These are phyloP conservation scores for Haliclona indistincta DNA, from an alignment of 37 sponge, comb jelly and placozoan genomes.

Conservation along the genomic window DNA sequence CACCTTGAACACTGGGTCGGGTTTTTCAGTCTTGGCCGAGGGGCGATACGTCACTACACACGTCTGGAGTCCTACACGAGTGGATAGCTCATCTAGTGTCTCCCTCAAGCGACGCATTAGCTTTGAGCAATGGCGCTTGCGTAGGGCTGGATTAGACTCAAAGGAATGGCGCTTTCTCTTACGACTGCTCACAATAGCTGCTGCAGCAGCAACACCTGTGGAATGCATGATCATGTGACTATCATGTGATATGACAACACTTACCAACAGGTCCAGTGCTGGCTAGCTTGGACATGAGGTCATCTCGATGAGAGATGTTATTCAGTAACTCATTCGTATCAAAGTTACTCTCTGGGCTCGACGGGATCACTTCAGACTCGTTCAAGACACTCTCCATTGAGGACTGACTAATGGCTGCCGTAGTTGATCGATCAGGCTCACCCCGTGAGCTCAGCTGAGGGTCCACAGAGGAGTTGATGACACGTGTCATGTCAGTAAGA, in stretches of 20 bases:
- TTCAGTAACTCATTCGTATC: constrained; percentile 61
- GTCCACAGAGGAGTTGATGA: constrained; percentile 7
- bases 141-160: constrained; percentile 85
- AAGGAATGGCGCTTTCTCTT: constrained; percentile 57
- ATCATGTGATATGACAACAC: neutral
- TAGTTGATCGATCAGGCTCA: neutral
- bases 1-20: constrained; percentile 71
- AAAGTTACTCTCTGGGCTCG: constrained; percentile 54
- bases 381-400: constrained; percentile 39
- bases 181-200: constrained; percentile 64
- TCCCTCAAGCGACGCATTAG: constrained; percentile 70
- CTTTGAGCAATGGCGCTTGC: constrained; percentile 84
- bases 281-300: constrained; percentile 71
- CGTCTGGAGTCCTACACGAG: constrained; percentile 88
- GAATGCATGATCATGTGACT: neutral
- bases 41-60: constrained; percentile 78
- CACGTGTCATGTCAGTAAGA: constrained; percentile 10
- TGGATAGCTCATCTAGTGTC: constrained; percentile 77
- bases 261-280: constrained; percentile 75
- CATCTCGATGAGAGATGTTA: constrained; percentile 34
- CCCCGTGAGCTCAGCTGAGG: neutral
- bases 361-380: constrained; percentile 28
- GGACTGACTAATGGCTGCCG: too few relatives aligned
- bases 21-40: constrained; percentile 23
- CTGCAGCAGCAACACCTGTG: constrained; percentile 89